A percentile compares a stretch with the other conserved stretches of the same genome.
These are phyloP conservation scores for Cecidostiba fungosa DNA, from an alignment of 2,888 invertebrate genomes.

Conservation along the genomic window DNA sequence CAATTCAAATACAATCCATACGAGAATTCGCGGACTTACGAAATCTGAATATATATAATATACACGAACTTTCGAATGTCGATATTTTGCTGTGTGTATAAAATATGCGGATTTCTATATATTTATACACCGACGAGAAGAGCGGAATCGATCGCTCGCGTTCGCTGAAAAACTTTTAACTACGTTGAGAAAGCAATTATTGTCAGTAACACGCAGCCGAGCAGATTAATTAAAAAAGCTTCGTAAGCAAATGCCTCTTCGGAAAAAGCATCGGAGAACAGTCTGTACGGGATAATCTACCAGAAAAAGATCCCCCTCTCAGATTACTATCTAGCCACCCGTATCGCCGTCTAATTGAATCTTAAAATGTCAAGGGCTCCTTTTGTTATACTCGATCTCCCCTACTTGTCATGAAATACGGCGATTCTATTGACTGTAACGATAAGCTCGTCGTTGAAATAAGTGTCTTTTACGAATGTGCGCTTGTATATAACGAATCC, in stretches of 20 bases:
- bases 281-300: background rate
- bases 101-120: background rate
- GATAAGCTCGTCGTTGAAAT: background rate
- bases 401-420: constrained; percentile 9
- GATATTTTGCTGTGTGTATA: background rate
- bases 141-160: background rate
- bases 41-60: background rate
- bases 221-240: constrained; percentile 1
- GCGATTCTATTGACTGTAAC: background rate
- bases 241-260: background rate
- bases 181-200: background rate
- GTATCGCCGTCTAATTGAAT: constrained; percentile 34
- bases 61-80: background rate
- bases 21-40: background rate
- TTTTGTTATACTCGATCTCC: constrained; percentile 6
- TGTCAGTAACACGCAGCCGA: background rate
- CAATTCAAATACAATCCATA: constrained; percentile 28
- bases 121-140: background rate
- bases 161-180: background rate
- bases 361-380: constrained; percentile 32
- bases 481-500: background rate
- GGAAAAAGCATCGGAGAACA: background rate
- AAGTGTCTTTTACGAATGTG: background rate
- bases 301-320: constrained; percentile 25
- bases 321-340: constrained; percentile 32